A percentile compares a stretch with the other conserved stretches of the same genome.
Evolutionary conservation across 2,888 invertebrate species (phyloP).

Genomic region (Abrostola triplasia): DNA sequence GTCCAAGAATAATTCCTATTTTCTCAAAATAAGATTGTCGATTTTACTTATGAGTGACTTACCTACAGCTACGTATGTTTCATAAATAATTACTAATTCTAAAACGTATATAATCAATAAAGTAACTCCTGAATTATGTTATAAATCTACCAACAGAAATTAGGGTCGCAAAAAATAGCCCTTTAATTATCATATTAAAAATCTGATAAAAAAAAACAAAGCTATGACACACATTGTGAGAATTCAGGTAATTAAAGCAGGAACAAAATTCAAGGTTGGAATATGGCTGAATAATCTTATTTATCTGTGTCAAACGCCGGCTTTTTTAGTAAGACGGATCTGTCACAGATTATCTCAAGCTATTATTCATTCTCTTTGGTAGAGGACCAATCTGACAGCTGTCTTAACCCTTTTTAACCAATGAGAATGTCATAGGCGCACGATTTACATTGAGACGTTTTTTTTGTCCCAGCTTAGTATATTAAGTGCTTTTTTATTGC

Average conservation of each 20-base stretch:
- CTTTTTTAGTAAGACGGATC: conserved; percentile 86
- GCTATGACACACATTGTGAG: conserved; percentile 82
- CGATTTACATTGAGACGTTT: conserved; percentile 76
- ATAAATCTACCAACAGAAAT: not conserved
- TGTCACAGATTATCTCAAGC: conserved; percentile 86
- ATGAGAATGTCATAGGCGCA: conserved; percentile 84
- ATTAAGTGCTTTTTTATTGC: conserved; percentile 75
- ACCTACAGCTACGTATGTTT: too few relatives aligned
- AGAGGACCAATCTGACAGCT: conserved; percentile 85
- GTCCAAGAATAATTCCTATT: too few relatives aligned
- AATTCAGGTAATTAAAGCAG: conserved; percentile 86
- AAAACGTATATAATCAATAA: too few relatives aligned
- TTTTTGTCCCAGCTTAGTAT: conserved; percentile 64
- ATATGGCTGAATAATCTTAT: conserved; percentile 84
- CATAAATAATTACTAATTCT: too few relatives aligned
- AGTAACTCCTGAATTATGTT: too few relatives aligned
- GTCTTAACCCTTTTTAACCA: conserved; percentile 88
- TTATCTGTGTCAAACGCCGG: conserved; percentile 85
- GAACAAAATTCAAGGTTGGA: conserved; percentile 78
- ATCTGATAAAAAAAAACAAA: conserved; percentile 57
- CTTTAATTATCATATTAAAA: conserved; percentile 41
- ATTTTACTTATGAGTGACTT: too few relatives aligned
- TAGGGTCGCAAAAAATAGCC: conserved; percentile 10
- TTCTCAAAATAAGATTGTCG: too few relatives aligned
- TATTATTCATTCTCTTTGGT: conserved; percentile 85